Percentiles rank a stretch among this genome's conserved stretches.
Conservation (phyloP, 2,113 vertebrate genomes). For the Triplophysa rosa region DNA sequence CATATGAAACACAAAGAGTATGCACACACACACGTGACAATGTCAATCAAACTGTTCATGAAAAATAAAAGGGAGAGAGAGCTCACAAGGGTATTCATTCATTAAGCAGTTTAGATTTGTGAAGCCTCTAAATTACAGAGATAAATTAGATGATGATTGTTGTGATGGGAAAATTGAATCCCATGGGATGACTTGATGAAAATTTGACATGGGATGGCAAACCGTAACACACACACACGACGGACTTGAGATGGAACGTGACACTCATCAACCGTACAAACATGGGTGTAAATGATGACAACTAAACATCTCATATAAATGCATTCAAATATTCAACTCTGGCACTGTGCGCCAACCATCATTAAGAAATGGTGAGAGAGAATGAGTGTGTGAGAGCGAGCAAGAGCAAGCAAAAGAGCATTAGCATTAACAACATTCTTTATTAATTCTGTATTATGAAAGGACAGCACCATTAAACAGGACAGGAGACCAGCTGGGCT, state of each 20-base stretch:
- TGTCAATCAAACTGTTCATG: neutral
- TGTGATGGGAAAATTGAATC: conserved; percentile 4
- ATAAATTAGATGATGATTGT: conserved; percentile 42
- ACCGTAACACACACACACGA: neutral
- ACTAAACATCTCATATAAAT: neutral
- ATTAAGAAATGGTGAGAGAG: neutral
- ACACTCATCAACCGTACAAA: neutral
- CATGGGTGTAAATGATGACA: conserved; percentile 5
- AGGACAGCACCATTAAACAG: neutral
- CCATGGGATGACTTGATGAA: neutral
- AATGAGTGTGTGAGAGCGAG: neutral
- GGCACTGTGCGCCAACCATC: neutral
- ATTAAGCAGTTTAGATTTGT: conserved; percentile 42
- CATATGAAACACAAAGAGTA: neutral
- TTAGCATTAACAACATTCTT: conserved; percentile 21
- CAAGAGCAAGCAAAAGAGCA: conserved; percentile 1
- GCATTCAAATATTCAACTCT: neutral
- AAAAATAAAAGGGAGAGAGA: neutral
- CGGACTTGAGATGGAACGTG: neutral
- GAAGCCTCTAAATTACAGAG: conserved; percentile 46
- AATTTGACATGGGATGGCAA: conserved; percentile 8
- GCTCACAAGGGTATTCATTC: conserved; percentile 40
- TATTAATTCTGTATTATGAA: conserved; percentile 32
- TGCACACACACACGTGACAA: conserved; percentile 7
- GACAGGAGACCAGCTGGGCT: conserved; percentile 41